Evolutionary conservation across 2,888 invertebrate genomes (phyloP), one percentile per base, ranked within the genome.

Genomic region (Octonoba sinensis): DNA sequence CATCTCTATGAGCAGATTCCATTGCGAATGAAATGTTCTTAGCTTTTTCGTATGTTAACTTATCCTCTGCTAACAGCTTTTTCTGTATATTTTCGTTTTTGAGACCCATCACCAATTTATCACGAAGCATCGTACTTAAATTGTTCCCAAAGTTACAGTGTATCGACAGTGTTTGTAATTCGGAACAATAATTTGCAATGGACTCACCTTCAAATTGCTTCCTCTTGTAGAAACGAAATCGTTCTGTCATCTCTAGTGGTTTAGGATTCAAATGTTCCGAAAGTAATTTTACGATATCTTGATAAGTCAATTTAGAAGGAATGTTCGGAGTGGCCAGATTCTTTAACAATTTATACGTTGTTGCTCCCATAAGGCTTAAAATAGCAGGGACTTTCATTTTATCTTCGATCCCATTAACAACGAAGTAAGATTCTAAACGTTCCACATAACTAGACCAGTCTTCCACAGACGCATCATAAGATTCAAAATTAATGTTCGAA

Each of bases 201-300:
- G 71, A 71, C 60, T 71, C 71, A 71, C 71, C 71, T 71, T 71
- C 71, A 71, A 71, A 71, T 71, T 71, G 71, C 71, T 71, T 71
- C 71, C 71, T 71, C 71, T 71, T 71, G 71, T 71, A 71, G 71
- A 71, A 71, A 71, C 71, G 71, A 71, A 71, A 71, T 60, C 71
- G 71, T 69, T 69, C 69, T 69, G 57, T 69, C 69, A 69, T 69
- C 69, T 69, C 69, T 57, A 69, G 69, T 69, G 69, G 69, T 56
- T 69, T 69, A 69, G 69, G 69, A 69, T 69, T 69, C 69, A 69
- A 69, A 69, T 69, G 69, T 69, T 69, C 69, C 57, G 69, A 69
- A 69, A 69, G 69, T 69, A 69, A 69, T 69, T 69, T 56, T 69
- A 69, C 69, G 69, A 69, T 69, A 69, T 69, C 69, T 69, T 69